Conservation (phyloP, 2,888 invertebrate genomes). For the Polydrusus cervinus region DNA sequence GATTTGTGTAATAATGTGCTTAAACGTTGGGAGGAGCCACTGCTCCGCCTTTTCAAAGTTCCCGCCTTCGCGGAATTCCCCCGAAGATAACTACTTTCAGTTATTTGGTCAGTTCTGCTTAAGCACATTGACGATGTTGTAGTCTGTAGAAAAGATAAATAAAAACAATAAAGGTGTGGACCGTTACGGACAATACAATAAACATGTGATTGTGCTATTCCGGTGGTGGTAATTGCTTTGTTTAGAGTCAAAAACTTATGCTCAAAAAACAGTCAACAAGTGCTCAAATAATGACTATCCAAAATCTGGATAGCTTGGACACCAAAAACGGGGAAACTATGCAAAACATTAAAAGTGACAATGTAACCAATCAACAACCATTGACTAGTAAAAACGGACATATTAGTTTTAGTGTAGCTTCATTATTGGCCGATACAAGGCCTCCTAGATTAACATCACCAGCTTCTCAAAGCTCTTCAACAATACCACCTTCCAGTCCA, state of each 20-base stretch:
- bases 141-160: slow-evolving; percentile 57
- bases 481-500: slow-evolving; percentile 68
- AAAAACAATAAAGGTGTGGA: slow-evolving; percentile 48
- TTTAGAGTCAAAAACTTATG: slow-evolving; percentile 67
- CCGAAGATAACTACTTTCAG: slow-evolving; percentile 58
- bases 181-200: slow-evolving; percentile 40
- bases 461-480: slow-evolving; percentile 73
- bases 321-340: slow-evolving; percentile 67
- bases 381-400: slow-evolving; percentile 75
- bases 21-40: slow-evolving; percentile 59
- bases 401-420: slow-evolving; percentile 91
- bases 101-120: slow-evolving; percentile 64
- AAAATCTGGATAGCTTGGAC: slow-evolving; percentile 71
- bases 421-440: slow-evolving; percentile 88
- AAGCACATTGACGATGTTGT: slow-evolving; percentile 61
- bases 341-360: slow-evolving; percentile 58
- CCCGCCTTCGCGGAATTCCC: slow-evolving; percentile 53
- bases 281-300: slow-evolving; percentile 81
- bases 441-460: slow-evolving; percentile 73
- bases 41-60: slow-evolving; percentile 51
- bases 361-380: slow-evolving; percentile 57
- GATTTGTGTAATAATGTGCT: slow-evolving; percentile 61
- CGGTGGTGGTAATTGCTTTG: slow-evolving; percentile 34
- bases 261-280: slow-evolving; percentile 76
- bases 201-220: slow-evolving; percentile 44